A percentile compares a stretch with the other conserved stretches of the same genome.
Evolutionary conservation across 2,113 vertebrate species (phyloP).

Genomic region (Tenebrosternarchus preto): DNA sequence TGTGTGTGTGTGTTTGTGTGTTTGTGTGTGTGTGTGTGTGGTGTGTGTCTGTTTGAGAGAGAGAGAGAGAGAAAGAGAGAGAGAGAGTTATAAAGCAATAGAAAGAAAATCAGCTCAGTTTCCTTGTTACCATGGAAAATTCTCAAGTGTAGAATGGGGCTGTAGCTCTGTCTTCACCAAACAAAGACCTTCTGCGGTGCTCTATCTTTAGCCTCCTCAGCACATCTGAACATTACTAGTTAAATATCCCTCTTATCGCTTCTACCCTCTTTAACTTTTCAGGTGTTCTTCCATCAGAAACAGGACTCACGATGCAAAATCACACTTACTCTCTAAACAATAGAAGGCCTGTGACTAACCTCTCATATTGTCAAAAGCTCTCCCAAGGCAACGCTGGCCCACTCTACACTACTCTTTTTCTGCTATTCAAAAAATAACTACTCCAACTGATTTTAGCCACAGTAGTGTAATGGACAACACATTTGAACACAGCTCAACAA

Average conservation of each 20-base stretch:
- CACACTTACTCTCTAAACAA: not conserved
- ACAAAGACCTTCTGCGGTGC: not conserved
- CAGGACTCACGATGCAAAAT: not conserved
- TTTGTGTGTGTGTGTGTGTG: not conserved
- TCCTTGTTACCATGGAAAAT: conserved; percentile 51
- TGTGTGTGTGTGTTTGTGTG: not conserved
- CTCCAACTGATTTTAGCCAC: too few species aligned
- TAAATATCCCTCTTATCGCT: not conserved
- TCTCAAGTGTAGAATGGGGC: conserved; percentile 25
- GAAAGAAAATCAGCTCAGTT: not conserved
- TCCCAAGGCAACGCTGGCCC: not conserved
- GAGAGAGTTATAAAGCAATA: not conserved
- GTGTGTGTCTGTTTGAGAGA: conserved; percentile 1
- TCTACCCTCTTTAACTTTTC: not conserved
- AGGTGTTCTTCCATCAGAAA: not conserved
- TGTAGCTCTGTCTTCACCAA: conserved; percentile 1
- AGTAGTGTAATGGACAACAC: too few species aligned
- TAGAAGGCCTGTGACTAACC: not conserved
- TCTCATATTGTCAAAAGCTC: not conserved
- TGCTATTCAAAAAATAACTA: not conserved
- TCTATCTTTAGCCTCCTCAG: conserved; percentile 29
- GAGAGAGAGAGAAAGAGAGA: too few species aligned
- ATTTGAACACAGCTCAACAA: not conserved
- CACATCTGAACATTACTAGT: conserved; percentile 14
- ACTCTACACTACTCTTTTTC: not conserved